A percentile compares a stretch with the other conserved stretches of the same genome.
Evolutionary conservation across 2,888 invertebrate species (phyloP).

Genomic region (Drosophila infuscata): DNA sequence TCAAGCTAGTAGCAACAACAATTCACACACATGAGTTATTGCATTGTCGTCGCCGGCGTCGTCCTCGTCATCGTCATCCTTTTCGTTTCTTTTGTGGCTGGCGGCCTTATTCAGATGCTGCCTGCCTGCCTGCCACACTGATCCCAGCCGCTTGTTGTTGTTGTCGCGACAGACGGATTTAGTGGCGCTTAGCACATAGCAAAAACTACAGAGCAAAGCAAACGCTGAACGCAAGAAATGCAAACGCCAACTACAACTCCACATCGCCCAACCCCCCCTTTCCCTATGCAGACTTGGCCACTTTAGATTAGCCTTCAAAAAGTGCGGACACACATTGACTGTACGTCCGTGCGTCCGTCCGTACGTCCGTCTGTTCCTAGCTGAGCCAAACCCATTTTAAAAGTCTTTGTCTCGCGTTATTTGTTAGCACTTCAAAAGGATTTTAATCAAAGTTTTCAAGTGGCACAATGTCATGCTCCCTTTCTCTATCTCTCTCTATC

Average conservation of each 20-base stretch:
- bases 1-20: conserved; percentile 30
- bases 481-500: neutral
- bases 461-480: conserved; percentile 50
- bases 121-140: conserved; percentile 13
- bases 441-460: conserved; percentile 79
- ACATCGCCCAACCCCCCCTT: neutral
- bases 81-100: conserved; percentile 38
- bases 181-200: conserved; percentile 68
- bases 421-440: conserved; percentile 79
- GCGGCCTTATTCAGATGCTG: conserved; percentile 39
- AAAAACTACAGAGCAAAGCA: conserved; percentile 37
- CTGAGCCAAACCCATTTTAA: conserved; percentile 4
- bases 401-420: conserved; percentile 74
- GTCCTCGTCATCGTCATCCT: conserved; percentile 39
- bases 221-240: conserved; percentile 49
- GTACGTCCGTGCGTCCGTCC: neutral
- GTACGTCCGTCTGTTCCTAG: neutral
- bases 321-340: conserved; percentile 67
- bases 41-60: conserved; percentile 56
- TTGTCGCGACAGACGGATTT: conserved; percentile 70
- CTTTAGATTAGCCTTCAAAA: conserved; percentile 62
- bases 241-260: conserved; percentile 48
- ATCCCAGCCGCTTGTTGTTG: conserved; percentile 40
- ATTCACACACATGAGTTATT: conserved; percentile 70
- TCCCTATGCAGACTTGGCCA: conserved; percentile 2